phyloP scores from a whole-genome alignment of 30 jellyfish, hydroid and myxozoan species.

The Chironex yamaguchii region DNA sequence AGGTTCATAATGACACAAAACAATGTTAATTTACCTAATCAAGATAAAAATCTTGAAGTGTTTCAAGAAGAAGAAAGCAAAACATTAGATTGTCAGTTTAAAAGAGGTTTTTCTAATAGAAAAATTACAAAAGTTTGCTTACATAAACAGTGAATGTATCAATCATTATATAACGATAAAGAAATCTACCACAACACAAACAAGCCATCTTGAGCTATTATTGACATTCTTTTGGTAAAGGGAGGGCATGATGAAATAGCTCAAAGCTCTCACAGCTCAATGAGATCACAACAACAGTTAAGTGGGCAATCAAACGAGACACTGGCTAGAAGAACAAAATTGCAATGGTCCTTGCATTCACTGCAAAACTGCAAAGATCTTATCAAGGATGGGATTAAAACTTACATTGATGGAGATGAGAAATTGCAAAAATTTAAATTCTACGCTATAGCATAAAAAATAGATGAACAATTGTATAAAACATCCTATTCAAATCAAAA shows the following conservation, averaged over 20 bases:
- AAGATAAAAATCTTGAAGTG: neutral
- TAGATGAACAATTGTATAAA: no score
- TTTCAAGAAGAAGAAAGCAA: neutral
- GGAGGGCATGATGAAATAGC: slow-evolving; percentile 74
- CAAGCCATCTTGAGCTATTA: slow-evolving; percentile 2
- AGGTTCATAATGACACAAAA: neutral
- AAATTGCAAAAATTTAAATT: no score
- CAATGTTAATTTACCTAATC: neutral
- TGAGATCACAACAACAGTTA: slow-evolving; percentile 46
- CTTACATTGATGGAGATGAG: slow-evolving; percentile 18
- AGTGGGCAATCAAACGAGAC: slow-evolving; percentile 47
- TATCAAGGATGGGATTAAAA: slow-evolving; percentile 30
- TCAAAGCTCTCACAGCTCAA: slow-evolving; percentile 47
- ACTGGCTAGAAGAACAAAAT: slow-evolving; percentile 45
- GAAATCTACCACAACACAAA: neutral
- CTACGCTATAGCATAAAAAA: no score
- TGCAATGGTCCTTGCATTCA: slow-evolving; percentile 37
- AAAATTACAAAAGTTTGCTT: neutral
- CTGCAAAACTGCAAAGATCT: slow-evolving; percentile 8
- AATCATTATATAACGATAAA: slow-evolving; percentile 17
- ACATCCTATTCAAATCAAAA: no score
- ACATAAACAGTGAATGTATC: slow-evolving; percentile 15
- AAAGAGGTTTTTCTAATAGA: neutral
- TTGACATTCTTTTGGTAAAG: slow-evolving; percentile 35
- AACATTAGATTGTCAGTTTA: neutral